Percentiles rank a stretch among this genome's conserved stretches.
Conservation (phyloP, 2,888 invertebrate genomes). For the Cephus sareptanus region DNA sequence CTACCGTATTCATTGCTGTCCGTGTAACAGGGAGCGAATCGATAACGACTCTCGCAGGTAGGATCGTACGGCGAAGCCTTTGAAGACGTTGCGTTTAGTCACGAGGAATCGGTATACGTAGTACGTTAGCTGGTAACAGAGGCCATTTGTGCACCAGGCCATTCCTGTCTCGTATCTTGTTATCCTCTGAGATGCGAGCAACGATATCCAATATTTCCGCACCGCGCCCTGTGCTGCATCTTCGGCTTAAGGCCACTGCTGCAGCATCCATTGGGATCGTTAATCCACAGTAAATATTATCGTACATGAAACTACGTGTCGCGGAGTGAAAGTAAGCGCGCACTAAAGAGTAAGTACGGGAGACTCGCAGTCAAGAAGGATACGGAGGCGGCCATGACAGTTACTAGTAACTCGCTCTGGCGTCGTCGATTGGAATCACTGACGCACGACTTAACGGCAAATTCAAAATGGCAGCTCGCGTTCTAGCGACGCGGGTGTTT, state of each 20-base stretch:
- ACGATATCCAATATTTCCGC: slow-evolving; percentile 35
- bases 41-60: background rate
- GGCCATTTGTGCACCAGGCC: slow-evolving; percentile 37
- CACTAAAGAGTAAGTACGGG: background rate
- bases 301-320: background rate
- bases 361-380: background rate
- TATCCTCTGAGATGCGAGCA: slow-evolving; percentile 37
- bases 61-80: background rate
- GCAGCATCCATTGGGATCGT: slow-evolving; percentile 8
- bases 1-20: slow-evolving; percentile 22
- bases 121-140: slow-evolving; percentile 23
- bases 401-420: background rate
- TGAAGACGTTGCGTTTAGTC: background rate
- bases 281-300: background rate
- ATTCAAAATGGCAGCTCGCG: background rate
- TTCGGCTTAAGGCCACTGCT: slow-evolving; percentile 20
- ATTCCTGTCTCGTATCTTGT: slow-evolving; percentile 41
- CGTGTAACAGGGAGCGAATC: slow-evolving; percentile 15
- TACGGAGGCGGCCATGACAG: background rate
- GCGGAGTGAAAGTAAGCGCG: background rate
- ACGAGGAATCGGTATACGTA: background rate
- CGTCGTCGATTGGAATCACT: background rate
- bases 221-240: slow-evolving; percentile 15
- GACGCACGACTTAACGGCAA: background rate
- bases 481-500: background rate